phyloP scores from a whole-genome alignment of 2,797 vertebrate species.

The Buceros bicornis region DNA sequence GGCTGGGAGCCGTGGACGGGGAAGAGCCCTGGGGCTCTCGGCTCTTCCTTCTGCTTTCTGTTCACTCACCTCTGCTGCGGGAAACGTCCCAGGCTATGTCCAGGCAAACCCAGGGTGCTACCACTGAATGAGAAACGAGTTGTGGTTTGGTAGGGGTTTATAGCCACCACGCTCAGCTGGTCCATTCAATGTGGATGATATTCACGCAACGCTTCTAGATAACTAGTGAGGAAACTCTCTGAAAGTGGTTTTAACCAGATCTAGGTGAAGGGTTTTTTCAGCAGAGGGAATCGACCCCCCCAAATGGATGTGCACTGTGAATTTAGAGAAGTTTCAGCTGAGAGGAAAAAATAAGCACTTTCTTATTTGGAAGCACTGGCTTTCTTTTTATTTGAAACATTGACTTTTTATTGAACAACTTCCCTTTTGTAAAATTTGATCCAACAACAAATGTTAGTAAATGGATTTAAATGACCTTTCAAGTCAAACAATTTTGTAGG shows the following conservation, averaged over 20 bases:
- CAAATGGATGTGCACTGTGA: background rate
- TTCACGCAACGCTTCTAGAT: background rate
- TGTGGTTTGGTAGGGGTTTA: background rate
- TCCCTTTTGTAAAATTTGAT: slow-evolving; percentile 10
- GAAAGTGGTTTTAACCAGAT: background rate
- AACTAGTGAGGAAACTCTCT: background rate
- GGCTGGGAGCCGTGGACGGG: background rate
- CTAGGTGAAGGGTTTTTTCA: background rate
- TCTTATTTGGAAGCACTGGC: background rate
- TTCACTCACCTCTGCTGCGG: background rate
- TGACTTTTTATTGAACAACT: background rate
- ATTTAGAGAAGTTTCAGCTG: background rate
- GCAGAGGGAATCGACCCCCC: background rate
- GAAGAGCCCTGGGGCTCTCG: background rate
- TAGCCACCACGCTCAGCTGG: background rate
- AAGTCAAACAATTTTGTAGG: background rate
- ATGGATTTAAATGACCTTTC: slow-evolving; percentile 4
- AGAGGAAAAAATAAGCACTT: background rate
- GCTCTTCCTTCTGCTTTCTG: background rate
- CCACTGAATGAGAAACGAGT: background rate
- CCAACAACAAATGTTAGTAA: background rate
- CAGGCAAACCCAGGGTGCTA: background rate
- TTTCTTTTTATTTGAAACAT: background rate
- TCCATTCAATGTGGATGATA: background rate
- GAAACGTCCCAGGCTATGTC: background rate